Base-by-base conservation (phyloP, 1,140 invertebrate species). In the Goniozus legneri region DNA sequence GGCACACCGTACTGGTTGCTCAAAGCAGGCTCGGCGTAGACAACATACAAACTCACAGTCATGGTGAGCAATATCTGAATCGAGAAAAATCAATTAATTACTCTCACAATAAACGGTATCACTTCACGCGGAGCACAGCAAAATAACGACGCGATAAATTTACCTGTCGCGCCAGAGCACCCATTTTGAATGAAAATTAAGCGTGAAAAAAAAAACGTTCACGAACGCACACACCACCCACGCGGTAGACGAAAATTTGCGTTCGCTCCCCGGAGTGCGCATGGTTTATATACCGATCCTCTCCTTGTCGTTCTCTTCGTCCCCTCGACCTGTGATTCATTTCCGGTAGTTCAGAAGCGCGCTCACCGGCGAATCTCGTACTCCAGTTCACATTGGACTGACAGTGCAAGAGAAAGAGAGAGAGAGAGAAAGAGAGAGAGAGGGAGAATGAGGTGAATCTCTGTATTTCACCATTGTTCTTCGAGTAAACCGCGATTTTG, bases 1-100 rank as follows among this genome's bases (percentile, higher is more conserved):
- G 73, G 71, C 18, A 69, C 69, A 20, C 73, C 73, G 27, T 76
- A 76, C 52, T 75, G 73, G 46, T 59, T 68, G 58, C 58, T 74
- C 41, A 75, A 50, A 19, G 69, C 63, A 14, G 69, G 71, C 39
- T 75, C 73, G 47, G 63, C 65, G 18, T 58, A 47, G n/a, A 60
- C 63, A 10, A 62, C 43, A 24, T 56, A 58, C 40, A 62, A 50
- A 39, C 62, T 61, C 42, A 67, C 47, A 48, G 61, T 47, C 42
- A 71, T 41, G 34, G 52, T 47, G 19, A 71, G 46, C 27, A 52
- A 48, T 54, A 69, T 51, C 71, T 73, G 47, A 47, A 58, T 52
- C 34, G 41, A 18, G 35, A 40, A 39, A 21, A 10, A n/a, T n/a
- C n/a, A n/a, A n/a, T n/a, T n/a, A n/a, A n/a, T n/a, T n/a, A n/a